These are phyloP conservation scores for Python bivittatus DNA, from an alignment of 2,113 vertebrate species.

Conservation along the genomic window DNA sequence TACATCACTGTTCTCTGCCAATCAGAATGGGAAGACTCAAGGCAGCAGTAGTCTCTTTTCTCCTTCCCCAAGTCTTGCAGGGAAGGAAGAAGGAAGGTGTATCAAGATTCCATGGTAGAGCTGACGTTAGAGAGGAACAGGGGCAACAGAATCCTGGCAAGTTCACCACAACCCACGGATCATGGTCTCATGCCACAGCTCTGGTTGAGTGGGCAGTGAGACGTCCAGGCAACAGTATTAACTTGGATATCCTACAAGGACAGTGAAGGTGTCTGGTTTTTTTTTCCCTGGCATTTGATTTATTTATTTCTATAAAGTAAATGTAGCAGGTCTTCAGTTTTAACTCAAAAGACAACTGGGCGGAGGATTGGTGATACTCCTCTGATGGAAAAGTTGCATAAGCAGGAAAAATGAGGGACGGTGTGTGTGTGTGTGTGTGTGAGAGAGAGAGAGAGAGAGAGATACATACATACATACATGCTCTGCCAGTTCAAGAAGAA, in stretches of 20 bases:
- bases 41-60: too few relatives aligned
- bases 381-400: slow-evolving; percentile 10
- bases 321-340: background rate
- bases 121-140: background rate
- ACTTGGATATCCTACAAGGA: background rate
- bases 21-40: background rate
- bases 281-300: background rate
- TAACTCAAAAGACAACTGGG: background rate
- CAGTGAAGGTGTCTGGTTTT: background rate
- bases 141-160: background rate
- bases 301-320: too few relatives aligned
- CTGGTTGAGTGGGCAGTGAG: background rate
- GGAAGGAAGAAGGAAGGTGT: too few relatives aligned
- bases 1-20: background rate
- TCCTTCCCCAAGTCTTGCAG: too few relatives aligned
- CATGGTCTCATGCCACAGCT: background rate
- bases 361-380: background rate
- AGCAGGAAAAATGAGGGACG: slow-evolving; percentile 21
- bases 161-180: background rate
- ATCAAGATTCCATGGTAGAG: background rate
- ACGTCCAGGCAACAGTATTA: background rate
- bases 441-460: too few relatives aligned
- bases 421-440: background rate
- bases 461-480: background rate
- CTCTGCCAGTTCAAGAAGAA: slow-evolving; percentile 35